These are phyloP conservation scores for Phalacrocorax brasilianus DNA, from an alignment of 2,113 vertebrate genomes.

Conservation along the genomic window DNA sequence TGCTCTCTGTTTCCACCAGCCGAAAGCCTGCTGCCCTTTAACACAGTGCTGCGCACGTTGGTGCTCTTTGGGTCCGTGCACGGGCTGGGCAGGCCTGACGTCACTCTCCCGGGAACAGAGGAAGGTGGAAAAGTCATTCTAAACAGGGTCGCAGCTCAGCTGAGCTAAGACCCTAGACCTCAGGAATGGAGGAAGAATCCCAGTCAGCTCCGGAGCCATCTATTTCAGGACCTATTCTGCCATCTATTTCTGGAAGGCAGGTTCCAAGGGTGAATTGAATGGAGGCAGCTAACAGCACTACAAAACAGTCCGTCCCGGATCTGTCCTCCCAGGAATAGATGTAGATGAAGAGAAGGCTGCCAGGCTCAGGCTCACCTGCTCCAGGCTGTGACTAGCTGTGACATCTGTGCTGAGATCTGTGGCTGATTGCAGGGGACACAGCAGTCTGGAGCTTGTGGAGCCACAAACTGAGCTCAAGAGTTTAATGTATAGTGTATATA, in stretches of 20 bases:
- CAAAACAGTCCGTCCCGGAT: neutral
- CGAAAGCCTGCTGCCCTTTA: neutral
- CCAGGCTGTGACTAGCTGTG: neutral
- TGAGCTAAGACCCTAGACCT: neutral
- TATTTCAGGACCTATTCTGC: neutral
- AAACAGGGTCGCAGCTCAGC: neutral
- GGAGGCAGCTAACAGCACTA: neutral
- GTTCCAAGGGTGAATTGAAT: neutral
- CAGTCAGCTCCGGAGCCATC: neutral
- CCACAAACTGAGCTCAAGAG: neutral
- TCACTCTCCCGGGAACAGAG: neutral
- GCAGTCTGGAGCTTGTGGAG: neutral
- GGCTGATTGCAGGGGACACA: fast-evolving
- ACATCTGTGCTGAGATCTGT: neutral
- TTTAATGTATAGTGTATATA: neutral
- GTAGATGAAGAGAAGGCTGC: neutral
- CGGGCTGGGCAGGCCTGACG: neutral
- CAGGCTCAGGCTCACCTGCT: neutral
- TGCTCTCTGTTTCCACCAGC: neutral
- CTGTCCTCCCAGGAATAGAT: neutral
- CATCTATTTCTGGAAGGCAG: neutral
- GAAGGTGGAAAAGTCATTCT: neutral
- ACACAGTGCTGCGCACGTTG: fast-evolving
- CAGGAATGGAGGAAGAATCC: neutral
- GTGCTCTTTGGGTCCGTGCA: neutral